These are phyloP conservation scores for Nixonia krombeini DNA, from an alignment of 1,140 invertebrate genomes.

Conservation along the genomic window DNA sequence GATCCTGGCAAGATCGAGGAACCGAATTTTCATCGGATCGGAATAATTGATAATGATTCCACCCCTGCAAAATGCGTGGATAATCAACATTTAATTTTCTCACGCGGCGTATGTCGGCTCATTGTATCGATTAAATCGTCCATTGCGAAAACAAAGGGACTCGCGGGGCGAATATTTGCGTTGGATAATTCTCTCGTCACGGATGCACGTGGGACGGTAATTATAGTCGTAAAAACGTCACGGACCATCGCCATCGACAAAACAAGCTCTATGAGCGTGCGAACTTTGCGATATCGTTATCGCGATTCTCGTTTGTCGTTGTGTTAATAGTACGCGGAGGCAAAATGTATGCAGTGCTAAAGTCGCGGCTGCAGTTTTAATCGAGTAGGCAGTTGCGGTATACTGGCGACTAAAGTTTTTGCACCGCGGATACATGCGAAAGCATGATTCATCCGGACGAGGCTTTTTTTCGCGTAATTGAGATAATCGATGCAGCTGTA, in stretches of 20 bases:
- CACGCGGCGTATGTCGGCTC: background rate
- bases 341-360: slow-evolving; percentile 33
- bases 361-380: slow-evolving; percentile 31
- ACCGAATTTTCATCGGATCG: no score
- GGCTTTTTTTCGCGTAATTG: background rate
- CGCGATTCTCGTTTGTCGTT: slow-evolving; percentile 41
- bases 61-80: no score
- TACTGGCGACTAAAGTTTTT: slow-evolving; percentile 36
- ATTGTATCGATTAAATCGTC: slow-evolving; percentile 15
- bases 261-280: slow-evolving; percentile 28
- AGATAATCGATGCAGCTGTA: background rate
- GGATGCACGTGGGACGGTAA: slow-evolving; percentile 24
- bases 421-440: slow-evolving; percentile 10
- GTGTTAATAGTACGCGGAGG: slow-evolving; percentile 30
- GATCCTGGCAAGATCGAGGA: no score
- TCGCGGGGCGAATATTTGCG: slow-evolving; percentile 1
- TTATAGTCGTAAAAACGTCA: slow-evolving; percentile 35
- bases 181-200: slow-evolving; percentile 16
- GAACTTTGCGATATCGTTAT: slow-evolving; percentile 31
- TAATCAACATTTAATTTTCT: background rate
- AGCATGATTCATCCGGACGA: slow-evolving; percentile 22
- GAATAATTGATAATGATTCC: no score
- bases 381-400: slow-evolving; percentile 25
- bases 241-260: slow-evolving; percentile 32
- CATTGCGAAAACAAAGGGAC: slow-evolving; percentile 14